These are phyloP conservation scores for Luperina testacea DNA, from an alignment of 2,888 invertebrate genomes.

Conservation along the genomic window DNA sequence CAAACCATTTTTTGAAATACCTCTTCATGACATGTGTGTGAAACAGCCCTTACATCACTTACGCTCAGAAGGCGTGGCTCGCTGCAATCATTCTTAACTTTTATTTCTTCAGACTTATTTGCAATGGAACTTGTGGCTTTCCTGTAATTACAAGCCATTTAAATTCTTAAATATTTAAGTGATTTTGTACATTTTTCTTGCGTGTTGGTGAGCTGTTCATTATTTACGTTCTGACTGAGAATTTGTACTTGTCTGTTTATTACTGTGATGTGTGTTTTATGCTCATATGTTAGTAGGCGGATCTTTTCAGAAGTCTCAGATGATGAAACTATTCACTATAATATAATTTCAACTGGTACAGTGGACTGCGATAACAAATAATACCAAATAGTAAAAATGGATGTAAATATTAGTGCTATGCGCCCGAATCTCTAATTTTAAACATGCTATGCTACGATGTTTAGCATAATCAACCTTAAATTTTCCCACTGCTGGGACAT, in stretches of 20 bases:
- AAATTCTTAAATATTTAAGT: constrained; percentile 54
- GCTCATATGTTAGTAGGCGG: background rate
- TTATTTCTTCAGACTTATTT: constrained; percentile 60
- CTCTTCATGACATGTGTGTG: constrained; percentile 12
- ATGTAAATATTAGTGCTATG: background rate
- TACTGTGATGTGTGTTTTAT: constrained; percentile 8
- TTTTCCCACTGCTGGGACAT: background rate
- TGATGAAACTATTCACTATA: background rate
- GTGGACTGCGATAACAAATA: background rate
- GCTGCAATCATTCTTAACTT: constrained; percentile 57
- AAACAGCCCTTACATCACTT: constrained; percentile 30
- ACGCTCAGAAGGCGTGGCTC: constrained; percentile 50
- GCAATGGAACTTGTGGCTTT: constrained; percentile 52
- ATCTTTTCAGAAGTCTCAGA: background rate
- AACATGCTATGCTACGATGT: background rate
- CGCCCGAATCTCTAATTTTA: background rate
- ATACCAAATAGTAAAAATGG: background rate
- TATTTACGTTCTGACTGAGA: constrained; percentile 31
- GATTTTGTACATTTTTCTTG: constrained; percentile 57
- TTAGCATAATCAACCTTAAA: background rate
- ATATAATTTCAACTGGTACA: background rate
- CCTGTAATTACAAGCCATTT: constrained; percentile 62
- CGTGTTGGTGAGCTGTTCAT: constrained; percentile 41
- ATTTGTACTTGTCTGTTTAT: constrained; percentile 34
- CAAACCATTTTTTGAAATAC: background rate